These are phyloP conservation scores for Ceratosolen solmsi DNA, from an alignment of 1,140 invertebrate species.

Conservation along the genomic window DNA sequence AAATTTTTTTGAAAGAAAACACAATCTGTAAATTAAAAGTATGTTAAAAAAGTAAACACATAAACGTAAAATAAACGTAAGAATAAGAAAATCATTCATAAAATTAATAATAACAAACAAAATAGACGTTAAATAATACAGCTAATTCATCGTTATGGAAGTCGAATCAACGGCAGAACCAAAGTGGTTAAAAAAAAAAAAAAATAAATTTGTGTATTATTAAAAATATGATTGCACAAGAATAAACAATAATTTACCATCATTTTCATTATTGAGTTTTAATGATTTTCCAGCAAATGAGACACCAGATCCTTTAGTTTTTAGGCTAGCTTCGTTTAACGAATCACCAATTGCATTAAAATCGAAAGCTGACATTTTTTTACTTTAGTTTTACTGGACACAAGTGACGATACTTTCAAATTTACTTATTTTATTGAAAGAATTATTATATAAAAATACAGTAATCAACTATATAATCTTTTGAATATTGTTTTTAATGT, in stretches of 20 bases:
- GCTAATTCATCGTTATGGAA: too few relatives aligned
- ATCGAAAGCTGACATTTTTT: constrained; percentile 65
- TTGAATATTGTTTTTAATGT: background rate
- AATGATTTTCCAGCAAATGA: constrained; percentile 80
- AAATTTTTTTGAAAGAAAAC: too few relatives aligned
- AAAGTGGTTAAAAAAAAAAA: too few relatives aligned
- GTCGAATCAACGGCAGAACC: too few relatives aligned
- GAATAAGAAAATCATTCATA: too few relatives aligned
- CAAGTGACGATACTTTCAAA: background rate
- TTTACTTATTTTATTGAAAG: background rate
- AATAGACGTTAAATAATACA: too few relatives aligned
- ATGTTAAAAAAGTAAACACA: too few relatives aligned
- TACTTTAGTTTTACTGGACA: background rate
- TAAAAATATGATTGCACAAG: background rate
- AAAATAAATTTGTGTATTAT: too few relatives aligned
- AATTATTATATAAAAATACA: background rate
- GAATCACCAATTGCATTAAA: constrained; percentile 61
- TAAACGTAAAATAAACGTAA: too few relatives aligned
- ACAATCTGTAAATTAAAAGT: too few relatives aligned
- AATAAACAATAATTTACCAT: constrained; percentile 73
- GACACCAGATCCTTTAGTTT: constrained; percentile 68
- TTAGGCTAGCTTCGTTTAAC: constrained; percentile 58
- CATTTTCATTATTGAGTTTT: constrained; percentile 79
- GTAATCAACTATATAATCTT: background rate
- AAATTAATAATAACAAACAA: too few relatives aligned